Percentiles rank a stretch among this genome's conserved stretches.
Evolutionary conservation across 30 jellyfish, hydroid and myxozoan species (phyloP).

Genomic region (Hydractinia echinata): DNA sequence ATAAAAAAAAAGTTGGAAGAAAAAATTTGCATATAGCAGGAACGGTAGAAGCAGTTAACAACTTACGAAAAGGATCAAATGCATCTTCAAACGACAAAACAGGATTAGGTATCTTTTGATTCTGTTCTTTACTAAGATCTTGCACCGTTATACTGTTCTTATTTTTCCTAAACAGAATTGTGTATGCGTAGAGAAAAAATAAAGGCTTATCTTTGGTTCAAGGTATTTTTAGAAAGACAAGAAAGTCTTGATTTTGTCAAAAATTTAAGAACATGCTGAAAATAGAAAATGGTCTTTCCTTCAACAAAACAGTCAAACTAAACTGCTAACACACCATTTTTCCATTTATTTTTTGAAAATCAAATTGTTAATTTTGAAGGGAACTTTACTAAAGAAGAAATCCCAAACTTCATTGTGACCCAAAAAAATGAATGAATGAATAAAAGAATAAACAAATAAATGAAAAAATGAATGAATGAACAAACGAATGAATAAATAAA

Average conservation of each 20-base stretch:
- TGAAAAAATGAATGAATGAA: no score
- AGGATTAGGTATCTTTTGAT: conserved; percentile 55
- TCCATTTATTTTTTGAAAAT: not conserved
- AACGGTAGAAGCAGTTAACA: not conserved
- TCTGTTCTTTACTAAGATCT: conserved; percentile 22
- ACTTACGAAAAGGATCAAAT: conserved; percentile 72
- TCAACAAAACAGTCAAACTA: not conserved
- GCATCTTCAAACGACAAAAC: conserved; percentile 82
- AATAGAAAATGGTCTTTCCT: not conserved
- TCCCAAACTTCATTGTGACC: no score
- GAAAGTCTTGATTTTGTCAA: no score
- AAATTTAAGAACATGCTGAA: no score
- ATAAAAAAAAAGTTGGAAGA: not conserved
- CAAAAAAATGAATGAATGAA: no score
- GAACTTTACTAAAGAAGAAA: no score
- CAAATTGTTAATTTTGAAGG: no score
- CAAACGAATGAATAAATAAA: not conserved
- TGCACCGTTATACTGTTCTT: conserved; percentile 61
- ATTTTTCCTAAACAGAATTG: conserved; percentile 32
- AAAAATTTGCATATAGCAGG: not conserved
- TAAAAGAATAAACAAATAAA: no score
- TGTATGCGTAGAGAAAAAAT: no score
- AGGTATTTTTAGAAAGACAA: no score
- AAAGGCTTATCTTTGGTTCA: no score
- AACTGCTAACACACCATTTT: no score